A percentile compares a stretch with the other conserved stretches of the same genome.
Conservation (phyloP, 1,140 invertebrate species). For the Samia ricini region DNA sequence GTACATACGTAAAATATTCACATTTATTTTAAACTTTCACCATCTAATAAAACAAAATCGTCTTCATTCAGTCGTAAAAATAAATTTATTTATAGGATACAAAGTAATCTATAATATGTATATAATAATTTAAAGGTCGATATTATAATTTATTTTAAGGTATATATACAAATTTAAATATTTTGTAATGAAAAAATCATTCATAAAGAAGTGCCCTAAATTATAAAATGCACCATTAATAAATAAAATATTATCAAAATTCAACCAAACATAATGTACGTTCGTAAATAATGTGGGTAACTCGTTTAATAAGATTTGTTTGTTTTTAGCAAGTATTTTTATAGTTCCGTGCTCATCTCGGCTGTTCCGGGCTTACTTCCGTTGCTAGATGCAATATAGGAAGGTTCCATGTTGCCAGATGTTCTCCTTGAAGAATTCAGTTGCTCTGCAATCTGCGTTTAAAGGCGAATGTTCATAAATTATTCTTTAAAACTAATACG, state of each 20-base stretch:
- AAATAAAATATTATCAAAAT: not conserved
- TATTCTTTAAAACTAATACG: slow-evolving; percentile 4
- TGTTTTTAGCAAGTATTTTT: slow-evolving; percentile 16
- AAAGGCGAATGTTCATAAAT: slow-evolving; percentile 12
- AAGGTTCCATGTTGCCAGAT: slow-evolving; percentile 25
- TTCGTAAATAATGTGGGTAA: not conserved
- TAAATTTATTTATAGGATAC: not conserved
- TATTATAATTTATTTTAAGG: not conserved
- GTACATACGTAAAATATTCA: slow-evolving; percentile 7
- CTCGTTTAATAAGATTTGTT: not conserved
- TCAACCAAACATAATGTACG: not conserved
- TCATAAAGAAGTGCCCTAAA: too few species aligned
- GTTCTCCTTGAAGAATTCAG: slow-evolving; percentile 40
- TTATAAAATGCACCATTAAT: slow-evolving; percentile 10
- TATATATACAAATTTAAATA: slow-evolving; percentile 2
- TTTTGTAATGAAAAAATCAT: not conserved
- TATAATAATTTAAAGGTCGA: not conserved
- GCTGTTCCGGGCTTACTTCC: slow-evolving; percentile 36
- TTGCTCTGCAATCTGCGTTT: slow-evolving; percentile 67
- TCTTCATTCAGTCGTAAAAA: not conserved
- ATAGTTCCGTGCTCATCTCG: slow-evolving; percentile 72
- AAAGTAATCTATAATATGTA: slow-evolving; percentile 7
- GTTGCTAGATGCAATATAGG: slow-evolving; percentile 29
- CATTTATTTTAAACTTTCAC: too few species aligned
- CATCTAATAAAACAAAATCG: not conserved